These are phyloP conservation scores for Phyllotreta striolata DNA, from an alignment of 2,888 invertebrate genomes.

Conservation along the genomic window DNA sequence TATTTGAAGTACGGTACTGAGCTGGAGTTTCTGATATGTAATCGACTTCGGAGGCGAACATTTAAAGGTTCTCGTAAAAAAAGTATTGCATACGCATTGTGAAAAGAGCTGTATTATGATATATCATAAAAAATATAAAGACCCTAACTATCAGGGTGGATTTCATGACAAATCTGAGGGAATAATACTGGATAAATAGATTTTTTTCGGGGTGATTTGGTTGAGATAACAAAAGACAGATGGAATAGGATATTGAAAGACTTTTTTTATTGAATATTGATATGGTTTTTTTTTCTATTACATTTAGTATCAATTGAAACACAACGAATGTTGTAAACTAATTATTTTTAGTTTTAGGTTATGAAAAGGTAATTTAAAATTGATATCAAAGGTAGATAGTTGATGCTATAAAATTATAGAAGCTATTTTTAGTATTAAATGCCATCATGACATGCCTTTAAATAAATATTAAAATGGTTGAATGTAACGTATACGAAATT, in stretches of 20 bases:
- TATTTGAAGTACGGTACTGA: neutral
- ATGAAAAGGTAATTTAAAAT: too few relatives aligned
- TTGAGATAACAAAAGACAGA: conserved; percentile 38
- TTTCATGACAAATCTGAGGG: conserved; percentile 55
- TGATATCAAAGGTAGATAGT: too few relatives aligned
- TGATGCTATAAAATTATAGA: too few relatives aligned
- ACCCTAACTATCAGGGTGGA: conserved; percentile 54
- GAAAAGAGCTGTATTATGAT: conserved; percentile 58
- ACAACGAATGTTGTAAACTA: neutral
- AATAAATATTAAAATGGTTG: too few relatives aligned
- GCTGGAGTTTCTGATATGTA: conserved; percentile 48
- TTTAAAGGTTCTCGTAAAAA: conserved; percentile 58
- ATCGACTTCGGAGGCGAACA: conserved; percentile 52
- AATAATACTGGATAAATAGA: conserved; percentile 51
- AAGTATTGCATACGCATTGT: conserved; percentile 61
- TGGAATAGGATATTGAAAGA: conserved; percentile 34
- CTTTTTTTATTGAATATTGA: conserved; percentile 29
- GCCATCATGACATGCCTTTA: too few relatives aligned
- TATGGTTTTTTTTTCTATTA: conserved; percentile 4
- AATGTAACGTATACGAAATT: conserved; percentile 4
- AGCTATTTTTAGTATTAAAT: too few relatives aligned
- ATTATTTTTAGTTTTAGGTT: neutral
- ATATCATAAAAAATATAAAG: conserved; percentile 60
- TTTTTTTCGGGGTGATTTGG: conserved; percentile 48
- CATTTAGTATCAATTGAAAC: too few relatives aligned